Evolutionary conservation across 2,888 invertebrate genomes (phyloP).

Genomic region (Esperia sulphurella): DNA sequence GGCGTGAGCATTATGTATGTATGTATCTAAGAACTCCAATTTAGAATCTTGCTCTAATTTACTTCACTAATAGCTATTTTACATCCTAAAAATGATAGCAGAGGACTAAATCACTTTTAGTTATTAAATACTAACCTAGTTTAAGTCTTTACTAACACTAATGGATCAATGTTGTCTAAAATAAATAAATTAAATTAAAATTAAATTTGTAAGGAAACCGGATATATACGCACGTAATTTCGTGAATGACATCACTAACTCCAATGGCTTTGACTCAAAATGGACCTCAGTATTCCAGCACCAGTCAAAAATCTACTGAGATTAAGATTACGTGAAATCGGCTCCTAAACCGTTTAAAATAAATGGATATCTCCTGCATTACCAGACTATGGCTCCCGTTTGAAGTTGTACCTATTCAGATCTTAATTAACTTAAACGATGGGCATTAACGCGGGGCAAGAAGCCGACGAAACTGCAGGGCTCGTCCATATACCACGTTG

Average conservation of each 20-base stretch:
- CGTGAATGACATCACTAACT: background rate
- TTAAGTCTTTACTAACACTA: no score
- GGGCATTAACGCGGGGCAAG: conserved; percentile 34
- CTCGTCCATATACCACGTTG: background rate
- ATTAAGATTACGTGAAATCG: background rate
- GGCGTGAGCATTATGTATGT: no score
- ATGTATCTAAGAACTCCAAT: no score
- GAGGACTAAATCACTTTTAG: no score
- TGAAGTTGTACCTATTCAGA: conserved; percentile 32
- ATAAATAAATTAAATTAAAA: no score
- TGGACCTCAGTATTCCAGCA: background rate
- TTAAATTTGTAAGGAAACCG: no score
- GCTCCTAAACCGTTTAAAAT: background rate
- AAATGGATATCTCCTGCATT: background rate
- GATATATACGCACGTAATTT: no score
- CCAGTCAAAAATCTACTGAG: background rate
- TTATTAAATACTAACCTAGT: no score
- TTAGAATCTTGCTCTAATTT: no score
- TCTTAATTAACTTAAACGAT: conserved; percentile 64
- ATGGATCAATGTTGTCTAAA: no score
- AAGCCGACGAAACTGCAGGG: conserved; percentile 20
- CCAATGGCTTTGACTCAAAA: background rate
- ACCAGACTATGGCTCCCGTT: background rate
- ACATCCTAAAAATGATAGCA: no score
- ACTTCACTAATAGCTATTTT: no score